Evolutionary conservation across 2,113 vertebrate genomes (phyloP).

Genomic region (Gavia stellata): DNA sequence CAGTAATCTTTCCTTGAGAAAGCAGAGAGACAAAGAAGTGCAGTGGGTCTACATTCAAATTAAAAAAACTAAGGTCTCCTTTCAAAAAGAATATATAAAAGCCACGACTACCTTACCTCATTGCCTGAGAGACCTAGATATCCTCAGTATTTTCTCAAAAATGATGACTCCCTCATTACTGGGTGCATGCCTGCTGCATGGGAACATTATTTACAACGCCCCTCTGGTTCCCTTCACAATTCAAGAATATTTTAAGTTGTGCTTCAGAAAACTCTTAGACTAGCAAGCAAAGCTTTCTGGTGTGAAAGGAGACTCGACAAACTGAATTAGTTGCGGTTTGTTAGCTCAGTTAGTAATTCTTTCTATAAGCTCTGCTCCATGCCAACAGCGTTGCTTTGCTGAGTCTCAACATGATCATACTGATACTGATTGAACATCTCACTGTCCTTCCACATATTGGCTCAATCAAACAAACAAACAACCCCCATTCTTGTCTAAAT

Average conservation of each 20-base stretch:
- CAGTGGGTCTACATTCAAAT: neutral
- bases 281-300: neutral
- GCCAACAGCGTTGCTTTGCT: neutral
- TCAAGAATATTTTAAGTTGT: neutral
- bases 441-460: neutral
- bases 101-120: neutral
- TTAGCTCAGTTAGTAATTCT: neutral
- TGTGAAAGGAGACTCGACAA: neutral
- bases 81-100: neutral
- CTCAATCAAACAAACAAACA: neutral
- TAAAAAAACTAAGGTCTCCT: neutral
- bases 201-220: neutral
- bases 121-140: neutral
- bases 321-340: neutral
- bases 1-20: neutral
- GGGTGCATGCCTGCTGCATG: neutral
- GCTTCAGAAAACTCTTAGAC: neutral
- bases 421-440: neutral
- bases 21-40: neutral
- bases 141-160: neutral
- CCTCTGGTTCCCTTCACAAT: neutral
- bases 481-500: neutral
- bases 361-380: neutral
- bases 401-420: neutral
- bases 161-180: neutral